These are phyloP conservation scores for Vanessa tameamea DNA, from an alignment of 1,140 invertebrate species.

Conservation along the genomic window DNA sequence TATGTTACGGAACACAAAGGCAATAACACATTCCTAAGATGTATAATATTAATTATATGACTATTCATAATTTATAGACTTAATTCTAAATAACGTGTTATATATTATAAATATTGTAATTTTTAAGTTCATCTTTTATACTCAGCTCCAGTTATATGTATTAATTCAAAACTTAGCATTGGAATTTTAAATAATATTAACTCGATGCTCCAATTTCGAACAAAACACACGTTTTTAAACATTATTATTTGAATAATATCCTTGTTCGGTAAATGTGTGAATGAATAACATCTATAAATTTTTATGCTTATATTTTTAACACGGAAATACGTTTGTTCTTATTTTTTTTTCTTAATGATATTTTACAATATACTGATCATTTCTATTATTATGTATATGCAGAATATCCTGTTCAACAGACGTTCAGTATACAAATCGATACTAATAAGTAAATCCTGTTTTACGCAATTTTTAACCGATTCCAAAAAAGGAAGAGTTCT, in stretches of 20 bases:
- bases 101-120: conserved; percentile 6
- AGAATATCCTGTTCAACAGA: conserved; percentile 23
- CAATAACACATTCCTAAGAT: neutral
- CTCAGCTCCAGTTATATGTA: conserved; percentile 2
- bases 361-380: conserved; percentile 14
- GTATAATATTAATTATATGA: conserved; percentile 4
- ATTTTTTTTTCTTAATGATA: conserved; percentile 29
- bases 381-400: conserved; percentile 8
- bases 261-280: conserved; percentile 24
- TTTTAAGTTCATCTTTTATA: conserved; percentile 18
- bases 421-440: neutral
- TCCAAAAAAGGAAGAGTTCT: no score
- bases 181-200: conserved; percentile 25
- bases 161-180: conserved; percentile 18
- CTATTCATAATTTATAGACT: conserved; percentile 9
- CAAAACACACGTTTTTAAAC: conserved; percentile 11
- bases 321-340: conserved; percentile 36
- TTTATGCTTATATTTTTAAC: conserved; percentile 28
- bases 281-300: conserved; percentile 27
- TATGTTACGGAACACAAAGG: neutral
- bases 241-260: conserved; percentile 31
- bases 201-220: conserved; percentile 22
- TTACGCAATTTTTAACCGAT: no score
- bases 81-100: conserved; percentile 17
- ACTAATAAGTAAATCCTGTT: no score